Evolutionary conservation across 2,888 invertebrate genomes (phyloP).

Genomic region (Euzophera pinguis): DNA sequence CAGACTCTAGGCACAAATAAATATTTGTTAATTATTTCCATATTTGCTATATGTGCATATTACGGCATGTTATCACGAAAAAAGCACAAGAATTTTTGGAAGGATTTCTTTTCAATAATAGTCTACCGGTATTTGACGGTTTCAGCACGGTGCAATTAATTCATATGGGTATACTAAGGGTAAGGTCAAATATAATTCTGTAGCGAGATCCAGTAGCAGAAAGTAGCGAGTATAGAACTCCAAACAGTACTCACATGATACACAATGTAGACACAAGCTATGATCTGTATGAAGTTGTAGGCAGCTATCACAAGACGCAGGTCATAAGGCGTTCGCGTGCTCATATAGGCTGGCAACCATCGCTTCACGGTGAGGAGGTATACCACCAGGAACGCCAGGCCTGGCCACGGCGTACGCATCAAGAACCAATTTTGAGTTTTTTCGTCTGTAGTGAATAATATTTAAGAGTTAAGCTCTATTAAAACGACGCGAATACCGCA

Average conservation of each 20-base stretch:
- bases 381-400: conserved; percentile 72
- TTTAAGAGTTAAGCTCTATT: too few species aligned
- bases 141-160: too few species aligned
- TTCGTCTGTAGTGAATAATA: conserved; percentile 64
- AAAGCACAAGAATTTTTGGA: too few species aligned
- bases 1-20: conserved; percentile 58
- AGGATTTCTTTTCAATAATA: too few species aligned
- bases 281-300: conserved; percentile 85
- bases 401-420: conserved; percentile 84
- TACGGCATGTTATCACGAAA: too few species aligned
- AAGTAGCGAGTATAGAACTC: conserved; percentile 15
- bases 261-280: conserved; percentile 78
- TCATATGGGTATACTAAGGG: too few species aligned
- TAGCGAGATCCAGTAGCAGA: neutral
- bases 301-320: conserved; percentile 81
- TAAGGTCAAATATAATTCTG: too few species aligned
- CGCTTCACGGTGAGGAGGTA: conserved; percentile 84
- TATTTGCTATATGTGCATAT: too few species aligned
- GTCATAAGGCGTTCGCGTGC: conserved; percentile 81
- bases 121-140: too few species aligned
- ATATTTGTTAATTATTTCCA: too few species aligned
- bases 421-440: conserved; percentile 85
- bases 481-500: too few species aligned
- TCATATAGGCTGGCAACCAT: conserved; percentile 86
- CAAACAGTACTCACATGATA: conserved; percentile 82